Conservation (phyloP, 2,888 invertebrate species). For the Pollenia griseotomentosa region DNA sequence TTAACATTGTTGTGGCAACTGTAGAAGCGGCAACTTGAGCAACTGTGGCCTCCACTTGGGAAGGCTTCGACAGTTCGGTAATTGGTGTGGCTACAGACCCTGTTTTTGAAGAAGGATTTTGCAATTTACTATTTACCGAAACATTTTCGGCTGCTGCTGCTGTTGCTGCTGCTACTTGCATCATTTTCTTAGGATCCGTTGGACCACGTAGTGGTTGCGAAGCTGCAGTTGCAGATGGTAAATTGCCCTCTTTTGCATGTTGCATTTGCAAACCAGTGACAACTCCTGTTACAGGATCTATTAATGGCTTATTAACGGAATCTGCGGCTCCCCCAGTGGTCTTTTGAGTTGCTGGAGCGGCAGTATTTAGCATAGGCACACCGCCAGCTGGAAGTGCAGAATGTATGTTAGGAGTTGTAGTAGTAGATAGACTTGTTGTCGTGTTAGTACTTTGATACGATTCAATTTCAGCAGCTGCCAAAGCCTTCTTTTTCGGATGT, state of each 20-base stretch:
- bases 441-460: conserved; percentile 73
- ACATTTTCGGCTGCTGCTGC: conserved; percentile 63
- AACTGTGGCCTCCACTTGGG: conserved; percentile 76
- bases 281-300: conserved; percentile 91
- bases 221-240: conserved; percentile 78
- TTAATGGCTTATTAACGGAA: conserved; percentile 85
- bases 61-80: conserved; percentile 77
- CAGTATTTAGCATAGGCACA: conserved; percentile 79
- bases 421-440: conserved; percentile 5
- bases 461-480: conserved; percentile 82
- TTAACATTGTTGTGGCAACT: conserved; percentile 75
- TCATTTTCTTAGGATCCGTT: conserved; percentile 74
- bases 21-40: conserved; percentile 72
- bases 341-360: conserved; percentile 79
- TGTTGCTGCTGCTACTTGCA: conserved; percentile 71
- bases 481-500: conserved; percentile 82
- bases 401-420: conserved; percentile 65
- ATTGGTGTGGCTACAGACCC: conserved; percentile 75
- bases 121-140: conserved; percentile 58
- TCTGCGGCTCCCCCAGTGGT: conserved; percentile 85
- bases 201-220: conserved; percentile 65
- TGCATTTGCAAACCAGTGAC: conserved; percentile 87
- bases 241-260: conserved; percentile 87
- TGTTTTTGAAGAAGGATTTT: conserved; percentile 42
- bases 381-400: conserved; percentile 77